These are phyloP conservation scores for Pontoporia blainvillei DNA, from an alignment of 2,113 vertebrate genomes.

Conservation along the genomic window DNA sequence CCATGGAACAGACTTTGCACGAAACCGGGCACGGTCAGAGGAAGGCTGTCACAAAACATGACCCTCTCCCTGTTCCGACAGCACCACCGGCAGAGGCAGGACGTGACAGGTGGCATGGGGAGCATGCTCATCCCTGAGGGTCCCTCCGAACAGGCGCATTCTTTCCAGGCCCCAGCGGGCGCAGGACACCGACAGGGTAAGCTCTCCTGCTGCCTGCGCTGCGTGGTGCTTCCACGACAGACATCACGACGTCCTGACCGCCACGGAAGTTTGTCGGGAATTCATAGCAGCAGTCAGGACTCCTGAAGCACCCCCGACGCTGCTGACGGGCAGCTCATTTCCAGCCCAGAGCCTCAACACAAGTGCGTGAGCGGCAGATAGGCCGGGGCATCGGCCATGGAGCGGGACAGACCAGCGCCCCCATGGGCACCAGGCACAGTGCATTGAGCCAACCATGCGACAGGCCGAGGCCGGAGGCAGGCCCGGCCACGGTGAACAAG, in stretches of 20 bases:
- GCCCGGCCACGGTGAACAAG: neutral
- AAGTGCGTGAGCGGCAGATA: neutral
- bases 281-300: neutral
- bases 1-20: neutral
- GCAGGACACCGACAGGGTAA: no score
- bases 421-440: neutral
- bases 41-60: neutral
- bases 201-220: neutral
- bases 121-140: neutral
- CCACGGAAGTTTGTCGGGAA: neutral
- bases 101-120: accelerated
- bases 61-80: neutral
- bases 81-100: no score
- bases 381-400: neutral
- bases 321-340: neutral
- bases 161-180: neutral
- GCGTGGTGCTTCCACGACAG: no score
- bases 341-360: no score
- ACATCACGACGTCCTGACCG: neutral
- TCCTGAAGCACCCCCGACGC: neutral
- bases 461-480: neutral
- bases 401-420: neutral
- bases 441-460: no score
- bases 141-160: neutral
- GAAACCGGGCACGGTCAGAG: accelerated